These are phyloP conservation scores for Oryzias dopingdopingensis DNA, from an alignment of 2,797 vertebrate species.

Conservation along the genomic window DNA sequence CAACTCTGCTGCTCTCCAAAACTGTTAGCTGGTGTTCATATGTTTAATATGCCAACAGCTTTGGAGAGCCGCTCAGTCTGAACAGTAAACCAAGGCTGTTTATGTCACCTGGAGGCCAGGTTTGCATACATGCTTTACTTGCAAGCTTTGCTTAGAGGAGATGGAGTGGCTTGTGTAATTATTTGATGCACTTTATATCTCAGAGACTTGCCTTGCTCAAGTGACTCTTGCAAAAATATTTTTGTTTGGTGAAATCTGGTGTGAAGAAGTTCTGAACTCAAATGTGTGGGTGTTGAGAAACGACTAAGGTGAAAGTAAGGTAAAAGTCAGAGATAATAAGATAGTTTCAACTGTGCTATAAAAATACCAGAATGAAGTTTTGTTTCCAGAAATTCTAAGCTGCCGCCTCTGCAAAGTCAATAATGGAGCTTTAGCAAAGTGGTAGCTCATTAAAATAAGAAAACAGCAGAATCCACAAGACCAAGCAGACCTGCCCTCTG, in stretches of 20 bases:
- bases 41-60: conserved; percentile 11
- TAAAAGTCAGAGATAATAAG: conserved; percentile 34
- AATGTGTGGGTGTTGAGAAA: conserved; percentile 19
- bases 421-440: conserved; percentile 59
- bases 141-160: conserved; percentile 34
- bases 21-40: conserved; percentile 22
- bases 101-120: conserved; percentile 42
- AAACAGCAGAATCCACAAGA: conserved; percentile 61
- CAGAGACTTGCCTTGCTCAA: conserved; percentile 29
- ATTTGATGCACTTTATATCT: conserved; percentile 30
- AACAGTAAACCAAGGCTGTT: conserved; percentile 43
- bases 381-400: conserved; percentile 57
- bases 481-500: conserved; percentile 38
- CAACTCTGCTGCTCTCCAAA: conserved; percentile 25
- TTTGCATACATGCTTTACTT: conserved; percentile 27
- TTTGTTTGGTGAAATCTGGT: conserved; percentile 22
- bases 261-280: conserved; percentile 2
- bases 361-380: conserved; percentile 67
- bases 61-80: conserved; percentile 11
- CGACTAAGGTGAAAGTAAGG: conserved; percentile 25
- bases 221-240: conserved; percentile 33
- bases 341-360: conserved; percentile 42
- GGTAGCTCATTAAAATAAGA: conserved; percentile 70
- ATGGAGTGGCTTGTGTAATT: conserved; percentile 33
- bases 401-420: conserved; percentile 54